Evolutionary conservation across 2,113 vertebrate genomes (phyloP).

Genomic region (Alexandromys fortis): DNA sequence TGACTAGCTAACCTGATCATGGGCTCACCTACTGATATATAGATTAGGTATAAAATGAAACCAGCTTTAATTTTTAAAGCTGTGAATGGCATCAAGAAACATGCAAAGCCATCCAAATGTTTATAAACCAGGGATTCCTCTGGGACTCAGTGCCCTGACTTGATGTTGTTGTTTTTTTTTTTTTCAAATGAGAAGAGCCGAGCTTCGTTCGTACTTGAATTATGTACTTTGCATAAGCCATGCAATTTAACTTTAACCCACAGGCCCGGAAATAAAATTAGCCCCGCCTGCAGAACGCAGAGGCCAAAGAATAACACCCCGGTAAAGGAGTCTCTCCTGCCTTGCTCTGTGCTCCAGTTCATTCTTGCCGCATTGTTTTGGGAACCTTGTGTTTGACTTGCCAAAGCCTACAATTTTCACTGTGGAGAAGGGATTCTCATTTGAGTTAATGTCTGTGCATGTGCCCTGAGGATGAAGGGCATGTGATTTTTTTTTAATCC

Average conservation of each 20-base stretch:
- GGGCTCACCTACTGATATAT: conserved; percentile 18
- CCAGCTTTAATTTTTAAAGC: conserved; percentile 60
- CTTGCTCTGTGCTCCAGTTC: not conserved
- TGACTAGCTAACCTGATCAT: conserved; percentile 21
- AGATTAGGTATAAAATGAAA: conserved; percentile 48
- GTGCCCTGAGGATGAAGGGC: not conserved
- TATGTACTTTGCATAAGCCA: conserved; percentile 69
- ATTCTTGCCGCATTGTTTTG: not conserved
- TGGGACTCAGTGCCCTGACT: conserved; percentile 45
- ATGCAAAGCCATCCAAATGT: conserved; percentile 60
- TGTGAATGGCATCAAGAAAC: conserved; percentile 51
- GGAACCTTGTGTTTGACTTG: not conserved
- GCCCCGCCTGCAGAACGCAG: conserved; percentile 18
- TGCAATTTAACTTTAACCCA: conserved; percentile 73
- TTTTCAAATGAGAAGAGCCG: conserved; percentile 15
- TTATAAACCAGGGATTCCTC: conserved; percentile 64
- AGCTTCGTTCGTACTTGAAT: conserved; percentile 75
- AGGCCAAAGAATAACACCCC: not conserved
- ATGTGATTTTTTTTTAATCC: conserved; percentile 32
- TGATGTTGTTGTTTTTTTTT: not conserved
- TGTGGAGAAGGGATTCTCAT: conserved; percentile 28
- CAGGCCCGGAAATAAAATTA: conserved; percentile 67
- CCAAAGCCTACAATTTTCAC: conserved; percentile 34
- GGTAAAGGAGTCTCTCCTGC: not conserved
- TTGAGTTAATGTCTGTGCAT: not conserved